phyloP scores from a whole-genome alignment of 2,113 vertebrate species.

The Ardeotis arabs region DNA sequence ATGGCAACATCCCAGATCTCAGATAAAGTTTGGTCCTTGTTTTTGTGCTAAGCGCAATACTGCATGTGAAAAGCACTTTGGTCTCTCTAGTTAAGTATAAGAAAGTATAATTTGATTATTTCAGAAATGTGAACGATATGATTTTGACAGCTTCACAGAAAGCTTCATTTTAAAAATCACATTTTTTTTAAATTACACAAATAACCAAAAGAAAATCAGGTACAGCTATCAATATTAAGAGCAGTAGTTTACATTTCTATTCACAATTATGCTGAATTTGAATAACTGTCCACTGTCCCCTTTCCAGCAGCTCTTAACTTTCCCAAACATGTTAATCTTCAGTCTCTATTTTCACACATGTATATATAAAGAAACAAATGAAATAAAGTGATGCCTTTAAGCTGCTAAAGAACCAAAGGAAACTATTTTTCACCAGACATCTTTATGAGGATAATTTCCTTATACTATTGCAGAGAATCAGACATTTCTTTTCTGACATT shows the following conservation, averaged over 20 bases:
- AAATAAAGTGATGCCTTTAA: not conserved
- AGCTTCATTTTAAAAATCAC: constrained; percentile 27
- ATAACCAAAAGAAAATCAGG: not conserved
- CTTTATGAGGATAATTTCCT: not conserved
- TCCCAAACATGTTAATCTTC: not conserved
- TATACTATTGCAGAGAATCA: not conserved
- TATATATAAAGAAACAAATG: not conserved
- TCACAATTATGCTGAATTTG: not conserved
- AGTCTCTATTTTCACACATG: not conserved
- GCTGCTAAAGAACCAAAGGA: not conserved
- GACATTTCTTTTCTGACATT: not conserved
- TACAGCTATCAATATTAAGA: not conserved
- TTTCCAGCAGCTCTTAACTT: not conserved
- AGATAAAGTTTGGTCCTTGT: constrained; percentile 78
- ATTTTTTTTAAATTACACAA: not conserved
- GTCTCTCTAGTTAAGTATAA: constrained; percentile 59
- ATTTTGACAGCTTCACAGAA: constrained; percentile 32
- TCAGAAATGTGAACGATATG: constrained; percentile 50
- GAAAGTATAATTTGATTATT: constrained; percentile 68
- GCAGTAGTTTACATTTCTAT: not conserved
- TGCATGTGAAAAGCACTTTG: constrained; percentile 68
- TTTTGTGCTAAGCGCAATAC: constrained; percentile 66
- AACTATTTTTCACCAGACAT: not conserved
- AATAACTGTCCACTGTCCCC: not conserved
- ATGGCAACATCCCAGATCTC: constrained; percentile 81